phyloP scores from a whole-genome alignment of 37 sponge, comb jelly and placozoan species.

The Halichondria panicea region DNA sequence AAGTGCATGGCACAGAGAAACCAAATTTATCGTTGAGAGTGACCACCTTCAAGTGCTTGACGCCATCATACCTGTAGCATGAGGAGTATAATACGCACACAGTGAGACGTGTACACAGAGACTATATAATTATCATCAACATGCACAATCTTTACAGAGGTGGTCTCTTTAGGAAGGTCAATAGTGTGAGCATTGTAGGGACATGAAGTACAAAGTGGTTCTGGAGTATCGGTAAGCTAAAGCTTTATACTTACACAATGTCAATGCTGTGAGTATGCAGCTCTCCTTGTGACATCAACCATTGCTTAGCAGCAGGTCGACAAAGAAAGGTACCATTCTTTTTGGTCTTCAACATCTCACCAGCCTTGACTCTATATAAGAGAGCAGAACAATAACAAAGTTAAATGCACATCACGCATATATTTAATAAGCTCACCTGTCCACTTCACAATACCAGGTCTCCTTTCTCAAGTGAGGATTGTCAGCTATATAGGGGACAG shows the following conservation, averaged over 20 bases:
- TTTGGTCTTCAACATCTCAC: slow-evolving; percentile 15
- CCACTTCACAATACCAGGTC: slow-evolving; percentile 48
- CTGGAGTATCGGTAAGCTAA: too few relatives aligned
- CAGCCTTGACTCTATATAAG: slow-evolving; percentile 19
- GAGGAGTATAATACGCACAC: too few relatives aligned
- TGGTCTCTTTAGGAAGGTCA: too few relatives aligned
- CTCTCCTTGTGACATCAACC: slow-evolving; percentile 15
- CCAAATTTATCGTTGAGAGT: slow-evolving; percentile 48
- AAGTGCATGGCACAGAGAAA: slow-evolving; percentile 50
- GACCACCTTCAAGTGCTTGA: slow-evolving; percentile 71
- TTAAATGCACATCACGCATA: neutral
- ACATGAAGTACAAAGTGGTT: too few relatives aligned
- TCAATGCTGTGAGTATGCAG: slow-evolving; percentile 73
- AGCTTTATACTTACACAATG: slow-evolving; percentile 66
- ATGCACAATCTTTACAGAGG: too few relatives aligned
- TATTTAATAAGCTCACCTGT: slow-evolving; percentile 30
- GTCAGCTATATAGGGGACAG: slow-evolving; percentile 2
- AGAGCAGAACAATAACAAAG: neutral
- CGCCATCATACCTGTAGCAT: slow-evolving; percentile 47
- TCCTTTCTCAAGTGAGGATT: slow-evolving; percentile 46
- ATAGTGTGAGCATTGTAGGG: neutral
- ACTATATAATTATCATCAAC: too few relatives aligned
- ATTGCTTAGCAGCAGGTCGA: slow-evolving; percentile 35
- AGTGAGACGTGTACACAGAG: neutral
- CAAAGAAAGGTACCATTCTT: slow-evolving; percentile 73